Percentiles rank a stretch among this genome's conserved stretches.
Evolutionary conservation across 2,888 invertebrate species (phyloP).

Genomic region (Colletes collaris): DNA sequence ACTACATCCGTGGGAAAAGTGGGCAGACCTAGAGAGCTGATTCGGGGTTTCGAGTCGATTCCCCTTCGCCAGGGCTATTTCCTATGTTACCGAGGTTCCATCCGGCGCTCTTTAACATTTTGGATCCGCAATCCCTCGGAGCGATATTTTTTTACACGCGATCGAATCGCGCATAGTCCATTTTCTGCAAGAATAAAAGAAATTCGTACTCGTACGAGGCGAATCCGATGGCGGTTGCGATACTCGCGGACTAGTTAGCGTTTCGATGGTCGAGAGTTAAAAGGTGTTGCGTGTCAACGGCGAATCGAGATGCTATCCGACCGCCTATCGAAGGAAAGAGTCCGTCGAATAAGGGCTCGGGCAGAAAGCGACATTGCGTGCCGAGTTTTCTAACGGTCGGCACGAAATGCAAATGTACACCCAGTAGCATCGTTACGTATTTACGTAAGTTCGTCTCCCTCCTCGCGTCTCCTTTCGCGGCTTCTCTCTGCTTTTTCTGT

Average conservation of each 20-base stretch:
- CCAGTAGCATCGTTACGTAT: conserved; percentile 25
- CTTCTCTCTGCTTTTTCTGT: neutral
- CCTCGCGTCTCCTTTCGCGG: neutral
- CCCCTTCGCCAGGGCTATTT: conserved; percentile 15
- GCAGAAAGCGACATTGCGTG: conserved; percentile 70
- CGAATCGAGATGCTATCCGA: conserved; percentile 75
- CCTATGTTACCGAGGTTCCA: conserved; percentile 5
- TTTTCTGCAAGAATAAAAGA: too few relatives aligned
- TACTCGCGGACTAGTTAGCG: neutral
- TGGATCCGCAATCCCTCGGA: neutral
- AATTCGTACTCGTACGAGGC: too few relatives aligned
- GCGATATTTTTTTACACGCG: neutral
- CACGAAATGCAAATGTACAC: conserved; percentile 69
- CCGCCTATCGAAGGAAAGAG: conserved; percentile 62
- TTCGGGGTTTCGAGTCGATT: conserved; percentile 23
- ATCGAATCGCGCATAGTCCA: too few relatives aligned
- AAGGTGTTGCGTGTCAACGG: conserved; percentile 64
- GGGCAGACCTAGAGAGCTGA: conserved; percentile 18
- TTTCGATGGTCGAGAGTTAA: conserved; percentile 23
- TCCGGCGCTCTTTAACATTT: neutral
- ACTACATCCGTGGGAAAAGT: conserved; percentile 17
- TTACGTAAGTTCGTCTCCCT: neutral
- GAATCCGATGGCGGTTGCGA: neutral
- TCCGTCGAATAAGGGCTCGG: conserved; percentile 28
- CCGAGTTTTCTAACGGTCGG: conserved; percentile 74